Conservation (phyloP, 1,140 invertebrate genomes). For the Drosophila trapezifrons region DNA sequence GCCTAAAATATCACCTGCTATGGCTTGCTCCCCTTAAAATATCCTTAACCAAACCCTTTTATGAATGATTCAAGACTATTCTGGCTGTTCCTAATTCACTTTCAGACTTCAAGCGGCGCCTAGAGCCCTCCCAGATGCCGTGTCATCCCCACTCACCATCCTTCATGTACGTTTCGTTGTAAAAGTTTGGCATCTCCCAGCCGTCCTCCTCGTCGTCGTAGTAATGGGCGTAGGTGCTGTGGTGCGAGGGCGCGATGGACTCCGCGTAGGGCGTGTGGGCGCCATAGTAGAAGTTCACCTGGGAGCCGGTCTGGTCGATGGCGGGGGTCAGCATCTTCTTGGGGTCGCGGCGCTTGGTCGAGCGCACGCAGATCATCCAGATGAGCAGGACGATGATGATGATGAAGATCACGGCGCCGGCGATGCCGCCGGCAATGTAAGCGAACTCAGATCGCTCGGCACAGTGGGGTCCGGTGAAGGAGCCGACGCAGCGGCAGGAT, state of each 20-base stretch:
- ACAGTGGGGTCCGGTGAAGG: constrained; percentile 96
- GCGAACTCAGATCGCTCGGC: constrained; percentile 96
- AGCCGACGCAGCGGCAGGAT: constrained; percentile 94
- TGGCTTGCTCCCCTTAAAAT: no score
- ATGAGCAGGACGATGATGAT: constrained; percentile 96
- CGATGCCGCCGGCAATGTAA: constrained; percentile 96
- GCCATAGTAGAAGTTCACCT: constrained; percentile 98
- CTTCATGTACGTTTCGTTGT: constrained; percentile 98
- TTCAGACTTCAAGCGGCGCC: not conserved
- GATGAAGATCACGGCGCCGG: constrained; percentile 94
- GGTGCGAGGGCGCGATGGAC: constrained; percentile 96
- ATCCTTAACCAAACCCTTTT: no score
- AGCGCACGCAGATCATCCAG: constrained; percentile 98
- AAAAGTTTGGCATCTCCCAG: constrained; percentile 99
- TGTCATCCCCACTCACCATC: constrained; percentile 87
- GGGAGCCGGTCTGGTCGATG: constrained; percentile 94
- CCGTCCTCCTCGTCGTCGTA: constrained; percentile 97
- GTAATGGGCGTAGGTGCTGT: constrained; percentile 97
- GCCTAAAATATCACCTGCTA: no score
- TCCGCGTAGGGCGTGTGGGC: constrained; percentile 95
- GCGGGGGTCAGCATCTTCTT: constrained; percentile 94
- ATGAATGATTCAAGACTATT: not conserved
- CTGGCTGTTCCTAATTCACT: not conserved
- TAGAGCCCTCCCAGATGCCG: not conserved
- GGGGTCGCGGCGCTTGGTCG: constrained; percentile 92